A percentile compares a stretch with the other conserved stretches of the same genome.
These are phyloP conservation scores for Petrolisthes cinctipes DNA, from an alignment of 2,888 invertebrate genomes.

Conservation along the genomic window DNA sequence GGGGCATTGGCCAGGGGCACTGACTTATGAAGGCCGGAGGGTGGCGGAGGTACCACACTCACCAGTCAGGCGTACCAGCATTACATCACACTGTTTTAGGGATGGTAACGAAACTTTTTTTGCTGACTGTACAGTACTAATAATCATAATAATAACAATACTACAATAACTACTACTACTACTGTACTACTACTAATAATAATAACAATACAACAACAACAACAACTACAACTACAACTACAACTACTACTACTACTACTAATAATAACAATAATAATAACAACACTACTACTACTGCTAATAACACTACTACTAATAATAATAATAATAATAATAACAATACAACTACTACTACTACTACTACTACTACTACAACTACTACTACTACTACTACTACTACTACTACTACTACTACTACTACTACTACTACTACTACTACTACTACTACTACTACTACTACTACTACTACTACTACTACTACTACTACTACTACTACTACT, in stretches of 20 bases:
- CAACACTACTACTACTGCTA: not conserved
- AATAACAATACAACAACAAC: too few species aligned
- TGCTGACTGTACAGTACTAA: not conserved
- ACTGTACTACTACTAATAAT: not conserved
- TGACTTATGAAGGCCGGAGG: too few species aligned
- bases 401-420: slow-evolving; percentile 5
- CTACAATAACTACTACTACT: too few species aligned
- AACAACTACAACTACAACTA: not conserved
- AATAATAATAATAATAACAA: too few species aligned
- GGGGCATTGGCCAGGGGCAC: too few species aligned
- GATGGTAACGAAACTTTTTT: not conserved
- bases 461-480: too few species aligned
- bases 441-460: not conserved
- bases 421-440: not conserved
- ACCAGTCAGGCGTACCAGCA: too few species aligned
- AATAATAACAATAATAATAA: too few species aligned
- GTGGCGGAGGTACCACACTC: too few species aligned
- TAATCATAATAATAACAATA: too few species aligned
- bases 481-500: too few species aligned
- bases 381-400: slow-evolving; percentile 6
- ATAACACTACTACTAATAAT: not conserved
- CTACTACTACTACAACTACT: not conserved
- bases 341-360: not conserved
- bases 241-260: not conserved
- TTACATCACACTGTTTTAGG: too few species aligned